Conservation (phyloP, 2,113 vertebrate species). For the Muscicapa adusta region DNA sequence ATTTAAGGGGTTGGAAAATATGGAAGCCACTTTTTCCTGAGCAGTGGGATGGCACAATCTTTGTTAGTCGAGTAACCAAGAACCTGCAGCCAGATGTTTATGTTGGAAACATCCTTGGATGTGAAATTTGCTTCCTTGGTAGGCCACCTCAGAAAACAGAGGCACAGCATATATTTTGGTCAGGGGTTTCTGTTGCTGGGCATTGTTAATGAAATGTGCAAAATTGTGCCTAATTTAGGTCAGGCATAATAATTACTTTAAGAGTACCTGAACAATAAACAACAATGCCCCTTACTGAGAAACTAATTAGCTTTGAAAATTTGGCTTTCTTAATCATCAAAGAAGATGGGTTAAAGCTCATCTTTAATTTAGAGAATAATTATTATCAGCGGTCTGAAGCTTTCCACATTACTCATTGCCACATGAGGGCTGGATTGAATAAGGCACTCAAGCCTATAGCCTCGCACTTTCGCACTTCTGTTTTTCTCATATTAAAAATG, state of each 20-base stretch:
- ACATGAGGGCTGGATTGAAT: neutral
- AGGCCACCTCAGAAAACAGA: neutral
- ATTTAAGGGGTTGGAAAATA: neutral
- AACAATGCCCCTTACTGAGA: slow-evolving; percentile 26
- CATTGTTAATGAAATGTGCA: slow-evolving; percentile 24
- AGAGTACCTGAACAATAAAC: slow-evolving; percentile 39
- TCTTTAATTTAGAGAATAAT: slow-evolving; percentile 47
- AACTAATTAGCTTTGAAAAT: slow-evolving; percentile 51
- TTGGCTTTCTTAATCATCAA: slow-evolving; percentile 47
- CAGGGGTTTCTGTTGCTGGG: slow-evolving; percentile 1
- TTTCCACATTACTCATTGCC: slow-evolving; percentile 21
- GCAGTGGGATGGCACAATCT: fast-evolving
- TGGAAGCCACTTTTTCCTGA: neutral
- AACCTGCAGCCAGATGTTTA: neutral
- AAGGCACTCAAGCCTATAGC: neutral
- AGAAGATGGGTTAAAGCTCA: slow-evolving; percentile 5
- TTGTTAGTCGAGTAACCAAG: neutral
- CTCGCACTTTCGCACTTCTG: neutral
- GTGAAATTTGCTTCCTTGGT: neutral
- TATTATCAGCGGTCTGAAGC: slow-evolving; percentile 50
- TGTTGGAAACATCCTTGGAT: neutral
- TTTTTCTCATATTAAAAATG: neutral
- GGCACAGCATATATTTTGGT: neutral
- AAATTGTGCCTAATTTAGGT: slow-evolving; percentile 31
- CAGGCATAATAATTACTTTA: neutral